A percentile compares a stretch with the other conserved stretches of the same genome.
Evolutionary conservation across 2,113 vertebrate genomes (phyloP).

Genomic region (Pomatorhinus ruficollis): DNA sequence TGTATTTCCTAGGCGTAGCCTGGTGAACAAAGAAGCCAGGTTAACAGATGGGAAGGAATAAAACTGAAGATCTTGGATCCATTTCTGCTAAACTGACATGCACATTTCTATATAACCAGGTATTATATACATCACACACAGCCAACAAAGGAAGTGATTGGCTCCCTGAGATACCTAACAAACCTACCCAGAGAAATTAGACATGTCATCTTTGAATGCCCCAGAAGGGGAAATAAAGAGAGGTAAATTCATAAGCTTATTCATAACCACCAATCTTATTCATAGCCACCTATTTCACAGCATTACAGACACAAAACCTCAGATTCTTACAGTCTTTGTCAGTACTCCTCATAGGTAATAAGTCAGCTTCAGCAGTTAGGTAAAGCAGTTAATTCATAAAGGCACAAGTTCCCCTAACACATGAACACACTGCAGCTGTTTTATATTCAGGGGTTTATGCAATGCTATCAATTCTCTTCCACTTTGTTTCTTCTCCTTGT

Average conservation of each 20-base stretch:
- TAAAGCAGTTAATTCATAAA: conserved; percentile 38
- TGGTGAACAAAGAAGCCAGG: neutral
- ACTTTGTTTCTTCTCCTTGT: neutral
- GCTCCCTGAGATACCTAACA: neutral
- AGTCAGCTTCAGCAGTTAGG: neutral
- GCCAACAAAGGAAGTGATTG: neutral
- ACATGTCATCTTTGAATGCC: neutral
- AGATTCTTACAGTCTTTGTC: neutral
- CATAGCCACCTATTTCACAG: neutral
- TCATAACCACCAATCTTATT: neutral
- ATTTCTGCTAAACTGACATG: conserved; percentile 14
- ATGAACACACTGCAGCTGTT: neutral
- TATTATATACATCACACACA: neutral
- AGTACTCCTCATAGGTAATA: conserved; percentile 2
- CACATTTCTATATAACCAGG: neutral
- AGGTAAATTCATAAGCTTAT: neutral
- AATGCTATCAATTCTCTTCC: neutral
- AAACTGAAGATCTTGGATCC: conserved; percentile 13
- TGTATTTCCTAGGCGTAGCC: neutral
- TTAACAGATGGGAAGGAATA: conserved; percentile 35
- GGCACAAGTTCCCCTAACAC: neutral
- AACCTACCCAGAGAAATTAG: neutral
- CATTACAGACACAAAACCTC: neutral
- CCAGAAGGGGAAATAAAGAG: neutral
- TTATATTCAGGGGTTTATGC: neutral